phyloP scores from a whole-genome alignment of 92 coral and sea anemone genomes.

The Palythoa caribaeorum region DNA sequence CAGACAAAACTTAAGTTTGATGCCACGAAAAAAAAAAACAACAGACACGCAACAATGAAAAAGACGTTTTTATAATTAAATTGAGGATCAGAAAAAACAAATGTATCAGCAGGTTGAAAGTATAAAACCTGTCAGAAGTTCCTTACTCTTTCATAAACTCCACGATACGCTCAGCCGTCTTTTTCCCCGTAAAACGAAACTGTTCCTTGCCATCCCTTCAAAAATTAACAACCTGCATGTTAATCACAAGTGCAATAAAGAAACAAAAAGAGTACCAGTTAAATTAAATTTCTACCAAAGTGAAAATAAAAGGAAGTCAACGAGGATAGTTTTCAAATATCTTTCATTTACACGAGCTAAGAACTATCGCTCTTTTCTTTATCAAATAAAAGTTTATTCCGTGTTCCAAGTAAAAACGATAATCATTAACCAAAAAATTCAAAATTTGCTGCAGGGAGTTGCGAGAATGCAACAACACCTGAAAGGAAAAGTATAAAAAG shows the following conservation, averaged over 20 bases:
- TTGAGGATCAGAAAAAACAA: neutral
- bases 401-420: too few relatives aligned
- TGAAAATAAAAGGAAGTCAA: neutral
- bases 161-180: conserved; percentile 69
- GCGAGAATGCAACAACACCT: too few relatives aligned
- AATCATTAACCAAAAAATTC: too few relatives aligned
- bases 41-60: too few relatives aligned
- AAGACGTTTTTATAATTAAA: neutral
- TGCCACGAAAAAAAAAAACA: too few relatives aligned
- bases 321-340: neutral
- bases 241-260: neutral
- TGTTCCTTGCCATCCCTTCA: conserved; percentile 83
- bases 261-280: neutral
- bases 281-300: neutral
- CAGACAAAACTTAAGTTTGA: too few relatives aligned
- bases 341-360: neutral
- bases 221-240: conserved; percentile 9
- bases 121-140: neutral
- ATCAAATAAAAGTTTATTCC: too few relatives aligned
- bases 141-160: conserved; percentile 96
- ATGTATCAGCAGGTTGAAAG: neutral
- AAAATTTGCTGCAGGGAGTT: too few relatives aligned
- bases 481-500: too few relatives aligned
- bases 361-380: too few relatives aligned
- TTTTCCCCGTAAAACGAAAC: conserved; percentile 79